Evolutionary conservation across 2,888 invertebrate species (phyloP).

Genomic region (Frankliniella fusca): DNA sequence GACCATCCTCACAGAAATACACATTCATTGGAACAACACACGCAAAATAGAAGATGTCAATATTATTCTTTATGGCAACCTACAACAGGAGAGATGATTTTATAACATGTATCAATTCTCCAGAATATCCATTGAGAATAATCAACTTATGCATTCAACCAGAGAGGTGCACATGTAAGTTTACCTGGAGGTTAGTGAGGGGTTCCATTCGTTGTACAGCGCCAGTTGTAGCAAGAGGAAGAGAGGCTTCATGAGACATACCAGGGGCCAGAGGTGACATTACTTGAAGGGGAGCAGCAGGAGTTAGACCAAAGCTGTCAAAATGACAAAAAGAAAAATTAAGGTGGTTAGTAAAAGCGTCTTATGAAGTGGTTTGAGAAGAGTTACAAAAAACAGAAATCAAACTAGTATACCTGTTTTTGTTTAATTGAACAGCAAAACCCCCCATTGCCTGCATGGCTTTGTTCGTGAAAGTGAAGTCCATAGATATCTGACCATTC

Average conservation of each 20-base stretch:
- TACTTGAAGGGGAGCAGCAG: slow-evolving; percentile 76
- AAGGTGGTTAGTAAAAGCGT: not conserved
- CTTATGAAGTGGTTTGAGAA: not conserved
- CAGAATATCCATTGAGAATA: not conserved
- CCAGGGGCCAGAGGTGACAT: slow-evolving; percentile 72
- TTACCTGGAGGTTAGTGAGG: slow-evolving; percentile 84
- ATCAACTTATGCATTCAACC: not conserved
- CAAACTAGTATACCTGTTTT: slow-evolving; percentile 61
- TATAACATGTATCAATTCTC: not conserved
- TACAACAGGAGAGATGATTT: slow-evolving; percentile 43
- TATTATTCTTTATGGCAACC: slow-evolving; percentile 98
- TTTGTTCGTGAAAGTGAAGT: slow-evolving; percentile 93
- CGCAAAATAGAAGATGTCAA: slow-evolving; percentile 97
- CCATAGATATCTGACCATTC: slow-evolving; percentile 84
- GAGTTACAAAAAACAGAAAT: slow-evolving; percentile 24
- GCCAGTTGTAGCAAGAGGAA: slow-evolving; percentile 77
- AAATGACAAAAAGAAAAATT: slow-evolving; percentile 3
- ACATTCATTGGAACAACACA: slow-evolving; percentile 88
- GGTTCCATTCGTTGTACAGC: slow-evolving; percentile 97
- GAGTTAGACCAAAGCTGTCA: slow-evolving; percentile 85
- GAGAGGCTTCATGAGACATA: slow-evolving; percentile 69
- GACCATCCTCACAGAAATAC: slow-evolving; percentile 92
- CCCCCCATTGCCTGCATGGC: slow-evolving; percentile 97
- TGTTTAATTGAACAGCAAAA: slow-evolving; percentile 97
- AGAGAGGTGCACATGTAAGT: not conserved